These are phyloP conservation scores for Chrysocyon brachyurus DNA, from an alignment of 2,797 vertebrate species.

Conservation along the genomic window DNA sequence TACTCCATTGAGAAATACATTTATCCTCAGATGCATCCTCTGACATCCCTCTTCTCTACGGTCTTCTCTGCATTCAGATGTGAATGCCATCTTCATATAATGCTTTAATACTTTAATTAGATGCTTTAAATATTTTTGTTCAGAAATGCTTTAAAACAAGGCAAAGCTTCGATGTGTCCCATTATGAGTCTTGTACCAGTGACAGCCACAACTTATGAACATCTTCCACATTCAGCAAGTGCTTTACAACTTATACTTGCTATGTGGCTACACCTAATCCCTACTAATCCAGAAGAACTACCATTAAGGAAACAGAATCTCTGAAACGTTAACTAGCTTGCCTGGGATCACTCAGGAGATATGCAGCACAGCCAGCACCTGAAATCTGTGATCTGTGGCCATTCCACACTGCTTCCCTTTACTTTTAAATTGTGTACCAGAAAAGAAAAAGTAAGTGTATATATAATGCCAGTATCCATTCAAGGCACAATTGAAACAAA, in stretches of 20 bases:
- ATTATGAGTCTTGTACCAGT: neutral
- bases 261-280: neutral
- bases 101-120: neutral
- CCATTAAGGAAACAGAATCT: neutral
- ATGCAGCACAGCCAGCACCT: neutral
- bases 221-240: neutral
- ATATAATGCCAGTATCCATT: rapidly evolving
- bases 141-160: neutral
- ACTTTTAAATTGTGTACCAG: neutral
- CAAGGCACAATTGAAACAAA: neutral
- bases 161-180: neutral
- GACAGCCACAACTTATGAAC: neutral
- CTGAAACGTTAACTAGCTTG: neutral
- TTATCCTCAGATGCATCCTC: neutral
- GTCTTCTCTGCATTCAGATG: neutral
- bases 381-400: neutral
- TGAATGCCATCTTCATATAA: neutral
- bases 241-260: no score
- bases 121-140: neutral
- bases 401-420: neutral
- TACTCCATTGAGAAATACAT: neutral
- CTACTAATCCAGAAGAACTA: neutral
- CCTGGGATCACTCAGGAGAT: neutral
- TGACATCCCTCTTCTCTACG: neutral
- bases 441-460: neutral